Conservation (phyloP, 2,113 vertebrate genomes). For the Misgurnus anguillicaudatus region DNA sequence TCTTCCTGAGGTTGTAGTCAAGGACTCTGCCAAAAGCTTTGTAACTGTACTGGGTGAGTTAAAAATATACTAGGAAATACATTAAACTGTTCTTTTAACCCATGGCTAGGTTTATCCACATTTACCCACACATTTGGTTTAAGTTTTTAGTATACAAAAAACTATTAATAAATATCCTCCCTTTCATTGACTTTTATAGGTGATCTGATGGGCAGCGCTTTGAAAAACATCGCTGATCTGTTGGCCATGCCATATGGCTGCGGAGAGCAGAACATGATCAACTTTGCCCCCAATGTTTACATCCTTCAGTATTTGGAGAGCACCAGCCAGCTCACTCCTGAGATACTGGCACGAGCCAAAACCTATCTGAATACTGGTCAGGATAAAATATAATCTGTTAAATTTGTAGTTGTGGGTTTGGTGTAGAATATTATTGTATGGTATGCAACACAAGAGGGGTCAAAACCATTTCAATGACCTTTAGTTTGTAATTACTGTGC, state of each 20-base stretch:
- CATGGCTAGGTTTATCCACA: neutral
- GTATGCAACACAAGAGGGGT: too few relatives aligned
- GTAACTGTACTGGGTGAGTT: constrained; percentile 78
- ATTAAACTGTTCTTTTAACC: too few relatives aligned
- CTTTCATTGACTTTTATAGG: constrained; percentile 80
- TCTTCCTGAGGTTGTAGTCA: constrained; percentile 51
- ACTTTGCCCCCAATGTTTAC: constrained; percentile 84
- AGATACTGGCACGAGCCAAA: constrained; percentile 24
- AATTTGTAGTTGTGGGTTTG: neutral
- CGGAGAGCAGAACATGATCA: constrained; percentile 86
- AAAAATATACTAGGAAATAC: too few relatives aligned
- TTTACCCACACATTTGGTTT: neutral
- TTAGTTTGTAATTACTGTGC: too few relatives aligned
- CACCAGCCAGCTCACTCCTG: constrained; percentile 60
- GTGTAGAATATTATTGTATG: too few relatives aligned
- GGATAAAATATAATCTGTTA: constrained; percentile 74
- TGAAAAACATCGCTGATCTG: constrained; percentile 74
- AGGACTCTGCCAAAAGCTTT: constrained; percentile 74
- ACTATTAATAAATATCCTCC: constrained; percentile 72
- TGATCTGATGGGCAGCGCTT: constrained; percentile 76
- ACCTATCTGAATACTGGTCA: constrained; percentile 47
- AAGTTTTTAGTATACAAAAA: constrained; percentile 54
- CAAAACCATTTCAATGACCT: too few relatives aligned
- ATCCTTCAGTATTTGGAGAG: constrained; percentile 75
- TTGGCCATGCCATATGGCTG: constrained; percentile 80